A percentile compares a stretch with the other conserved stretches of the same genome.
Evolutionary conservation across 2,113 vertebrate genomes (phyloP).

Genomic region (Helogale parvula): DNA sequence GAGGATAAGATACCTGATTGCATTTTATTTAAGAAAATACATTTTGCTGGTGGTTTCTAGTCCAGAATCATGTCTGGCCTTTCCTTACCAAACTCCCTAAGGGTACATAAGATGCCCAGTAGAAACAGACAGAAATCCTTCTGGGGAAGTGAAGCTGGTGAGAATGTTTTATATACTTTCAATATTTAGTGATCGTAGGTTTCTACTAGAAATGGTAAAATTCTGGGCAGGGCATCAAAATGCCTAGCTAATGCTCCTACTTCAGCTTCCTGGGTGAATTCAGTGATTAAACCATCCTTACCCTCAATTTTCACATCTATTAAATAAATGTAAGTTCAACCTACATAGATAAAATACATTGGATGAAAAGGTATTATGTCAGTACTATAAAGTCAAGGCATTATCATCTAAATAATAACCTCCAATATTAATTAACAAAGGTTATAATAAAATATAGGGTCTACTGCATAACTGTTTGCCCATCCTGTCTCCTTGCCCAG

Average conservation of each 20-base stretch:
- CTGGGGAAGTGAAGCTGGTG: neutral
- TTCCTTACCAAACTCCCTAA: neutral
- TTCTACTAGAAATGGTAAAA: neutral
- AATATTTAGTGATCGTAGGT: neutral
- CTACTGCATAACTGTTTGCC: neutral
- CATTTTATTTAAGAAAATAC: neutral
- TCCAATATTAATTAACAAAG: neutral
- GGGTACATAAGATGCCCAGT: too few relatives aligned
- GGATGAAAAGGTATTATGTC: neutral
- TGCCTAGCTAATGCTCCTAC: neutral
- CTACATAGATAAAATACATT: neutral
- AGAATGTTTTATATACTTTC: neutral
- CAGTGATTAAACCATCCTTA: neutral
- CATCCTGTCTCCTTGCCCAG: neutral
- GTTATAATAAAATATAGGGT: neutral
- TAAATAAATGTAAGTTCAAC: neutral
- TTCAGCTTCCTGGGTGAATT: slow-evolving; percentile 39
- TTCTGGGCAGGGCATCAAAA: neutral
- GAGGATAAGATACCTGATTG: neutral
- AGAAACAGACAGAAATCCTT: neutral
- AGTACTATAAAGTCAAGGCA: neutral
- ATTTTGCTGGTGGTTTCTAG: neutral
- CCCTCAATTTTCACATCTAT: neutral
- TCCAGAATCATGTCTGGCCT: neutral
- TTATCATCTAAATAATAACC: neutral